phyloP scores from a whole-genome alignment of 2,113 vertebrate species.

The Peromyscus polionotus region DNA sequence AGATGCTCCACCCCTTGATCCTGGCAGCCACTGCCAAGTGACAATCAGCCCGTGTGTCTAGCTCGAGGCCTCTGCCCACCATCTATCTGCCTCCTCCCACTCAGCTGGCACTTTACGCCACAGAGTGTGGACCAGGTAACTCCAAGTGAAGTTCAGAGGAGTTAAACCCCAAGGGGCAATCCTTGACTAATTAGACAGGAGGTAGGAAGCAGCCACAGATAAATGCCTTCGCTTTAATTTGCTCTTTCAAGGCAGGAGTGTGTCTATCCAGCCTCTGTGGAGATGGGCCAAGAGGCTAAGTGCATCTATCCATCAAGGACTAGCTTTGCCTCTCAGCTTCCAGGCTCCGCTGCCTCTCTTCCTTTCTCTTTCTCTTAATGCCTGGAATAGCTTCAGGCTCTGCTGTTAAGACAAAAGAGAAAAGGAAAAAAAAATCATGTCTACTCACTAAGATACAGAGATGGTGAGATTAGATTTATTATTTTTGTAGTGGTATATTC shows the following conservation, averaged over 20 bases:
- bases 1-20: background rate
- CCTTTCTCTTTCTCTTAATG: background rate
- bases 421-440: background rate
- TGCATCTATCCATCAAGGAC: background rate
- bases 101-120: background rate
- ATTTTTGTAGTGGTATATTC: background rate
- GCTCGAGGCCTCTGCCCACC: background rate
- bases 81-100: background rate
- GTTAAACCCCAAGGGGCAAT: background rate
- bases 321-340: background rate
- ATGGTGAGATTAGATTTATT: constrained; percentile 40
- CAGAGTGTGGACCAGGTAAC: background rate
- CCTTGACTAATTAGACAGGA: background rate
- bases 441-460: background rate
- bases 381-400: background rate
- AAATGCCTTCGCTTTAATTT: background rate
- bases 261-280: background rate
- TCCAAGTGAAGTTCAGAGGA: constrained; percentile 47
- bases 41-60: background rate
- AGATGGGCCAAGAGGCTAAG: background rate
- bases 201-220: background rate
- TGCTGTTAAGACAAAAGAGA: constrained; percentile 25
- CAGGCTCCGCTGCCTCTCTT: background rate
- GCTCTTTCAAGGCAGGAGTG: background rate
- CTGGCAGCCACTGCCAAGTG: background rate